Evolutionary conservation across 2,797 vertebrate species (phyloP).

Genomic region (Anas georgica): DNA sequence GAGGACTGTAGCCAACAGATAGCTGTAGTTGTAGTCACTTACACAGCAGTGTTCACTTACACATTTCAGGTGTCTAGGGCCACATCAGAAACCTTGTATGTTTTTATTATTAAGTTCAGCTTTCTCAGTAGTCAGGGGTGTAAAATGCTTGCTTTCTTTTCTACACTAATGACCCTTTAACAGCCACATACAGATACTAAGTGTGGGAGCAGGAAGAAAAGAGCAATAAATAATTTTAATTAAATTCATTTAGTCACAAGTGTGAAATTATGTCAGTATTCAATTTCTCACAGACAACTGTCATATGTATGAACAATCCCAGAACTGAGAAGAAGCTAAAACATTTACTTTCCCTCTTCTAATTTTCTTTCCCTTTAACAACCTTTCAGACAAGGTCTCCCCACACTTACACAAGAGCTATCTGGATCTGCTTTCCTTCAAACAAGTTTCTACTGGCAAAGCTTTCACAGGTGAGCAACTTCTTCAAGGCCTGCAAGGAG

Average conservation of each 20-base stretch:
- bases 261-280: neutral
- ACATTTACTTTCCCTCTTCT: constrained; percentile 5
- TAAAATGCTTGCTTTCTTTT: neutral
- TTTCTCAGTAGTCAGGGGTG: neutral
- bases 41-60: neutral
- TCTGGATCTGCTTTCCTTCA: constrained; percentile 43
- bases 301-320: neutral
- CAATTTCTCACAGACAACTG: neutral
- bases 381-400: constrained; percentile 41
- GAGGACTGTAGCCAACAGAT: neutral
- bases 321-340: constrained; percentile 32
- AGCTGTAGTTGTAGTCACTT: neutral
- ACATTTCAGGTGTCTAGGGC: neutral
- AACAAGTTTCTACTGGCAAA: constrained; percentile 64
- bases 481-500: constrained; percentile 3
- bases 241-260: neutral
- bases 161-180: neutral
- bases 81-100: neutral
- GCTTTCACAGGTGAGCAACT: constrained; percentile 23
- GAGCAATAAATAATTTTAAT: constrained; percentile 1
- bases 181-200: neutral
- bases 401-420: constrained; percentile 54
- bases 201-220: neutral
- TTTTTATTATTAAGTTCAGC: neutral
- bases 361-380: constrained; percentile 43